Base-by-base conservation (phyloP, 2,888 invertebrate genomes). In the Allygus modestus region DNA sequence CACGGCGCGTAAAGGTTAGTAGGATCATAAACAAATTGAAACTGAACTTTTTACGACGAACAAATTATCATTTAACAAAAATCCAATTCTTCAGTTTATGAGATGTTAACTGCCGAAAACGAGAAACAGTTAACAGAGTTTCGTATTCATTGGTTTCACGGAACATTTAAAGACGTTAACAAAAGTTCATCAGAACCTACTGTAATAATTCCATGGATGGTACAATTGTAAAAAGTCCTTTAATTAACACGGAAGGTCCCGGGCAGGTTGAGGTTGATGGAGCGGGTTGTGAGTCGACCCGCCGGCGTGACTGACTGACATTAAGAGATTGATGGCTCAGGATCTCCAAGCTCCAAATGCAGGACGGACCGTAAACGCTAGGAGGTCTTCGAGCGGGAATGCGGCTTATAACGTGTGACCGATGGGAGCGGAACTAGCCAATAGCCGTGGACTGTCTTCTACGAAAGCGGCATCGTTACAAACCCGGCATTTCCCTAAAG, bases 381-480 rank as follows among this genome's bases (percentile, higher is more conserved):
- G n/a, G n/a, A n/a, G n/a, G n/a, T n/a, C n/a, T n/a, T n/a, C n/a
- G n/a, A n/a, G 12, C 7, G 46, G 46, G 46, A 46, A 46, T 46
- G 46, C 46, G 46, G 46, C n/a, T 17, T 1, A 12, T n/a, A n/a
- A n/a, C 5, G 12, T 12, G 31, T 65, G 31, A 65, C 65, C 31
- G 20, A 65, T 65, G 17, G 28, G 20, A 31, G 65, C 65, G 65
- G 65, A 65, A 65, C 65, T 58, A n/a, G n/a, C n/a, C n/a, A n/a
- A n/a, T n/a, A n/a, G n/a, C 9, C 51, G 51, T 37, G 37, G 37
- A 23, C 2, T 12, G 23, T 4, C 23, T 20, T 23, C 20, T 12
- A 58, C 28, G 31, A 1, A 1, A 65, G 20, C 65, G 28, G 26
- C 15, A 4, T 23, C 31, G 28, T 31, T 9, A 9, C 28, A 12